Percentiles rank a stretch among this genome's conserved stretches.
phyloP scores from a whole-genome alignment of 2,797 vertebrate genomes.

The Emydoidea blandingii region DNA sequence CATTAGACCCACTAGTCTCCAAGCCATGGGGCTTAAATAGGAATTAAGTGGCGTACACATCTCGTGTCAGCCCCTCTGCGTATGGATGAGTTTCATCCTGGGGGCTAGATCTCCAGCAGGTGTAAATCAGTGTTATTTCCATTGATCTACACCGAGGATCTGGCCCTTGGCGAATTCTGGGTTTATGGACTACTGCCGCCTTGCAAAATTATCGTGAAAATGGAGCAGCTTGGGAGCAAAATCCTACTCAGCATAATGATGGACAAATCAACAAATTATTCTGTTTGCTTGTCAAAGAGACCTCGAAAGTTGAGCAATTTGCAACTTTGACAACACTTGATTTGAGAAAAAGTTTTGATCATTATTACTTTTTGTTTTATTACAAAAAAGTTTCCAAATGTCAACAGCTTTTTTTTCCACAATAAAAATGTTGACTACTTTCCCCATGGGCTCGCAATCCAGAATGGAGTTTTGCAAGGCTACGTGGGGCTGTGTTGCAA shows the following conservation, averaged over 20 bases:
- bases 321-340: background rate
- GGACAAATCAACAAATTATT: background rate
- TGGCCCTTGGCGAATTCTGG: background rate
- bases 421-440: background rate
- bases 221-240: background rate
- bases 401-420: background rate
- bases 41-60: background rate
- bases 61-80: background rate
- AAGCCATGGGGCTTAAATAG: background rate
- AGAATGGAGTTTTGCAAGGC: background rate
- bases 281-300: background rate
- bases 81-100: background rate
- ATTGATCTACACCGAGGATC: background rate
- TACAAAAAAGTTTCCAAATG: background rate
- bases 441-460: rapidly evolving
- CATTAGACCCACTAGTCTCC: background rate
- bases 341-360: rapidly evolving
- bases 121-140: background rate
- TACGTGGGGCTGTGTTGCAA: rapidly evolving
- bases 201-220: background rate
- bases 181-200: background rate
- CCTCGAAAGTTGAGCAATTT: background rate
- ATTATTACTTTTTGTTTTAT: background rate
- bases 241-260: background rate
- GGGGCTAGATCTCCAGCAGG: background rate